A percentile compares a stretch with the other conserved stretches of the same genome.
phyloP scores from a whole-genome alignment of 2,113 vertebrate species.

The Psittacara wagleri region DNA sequence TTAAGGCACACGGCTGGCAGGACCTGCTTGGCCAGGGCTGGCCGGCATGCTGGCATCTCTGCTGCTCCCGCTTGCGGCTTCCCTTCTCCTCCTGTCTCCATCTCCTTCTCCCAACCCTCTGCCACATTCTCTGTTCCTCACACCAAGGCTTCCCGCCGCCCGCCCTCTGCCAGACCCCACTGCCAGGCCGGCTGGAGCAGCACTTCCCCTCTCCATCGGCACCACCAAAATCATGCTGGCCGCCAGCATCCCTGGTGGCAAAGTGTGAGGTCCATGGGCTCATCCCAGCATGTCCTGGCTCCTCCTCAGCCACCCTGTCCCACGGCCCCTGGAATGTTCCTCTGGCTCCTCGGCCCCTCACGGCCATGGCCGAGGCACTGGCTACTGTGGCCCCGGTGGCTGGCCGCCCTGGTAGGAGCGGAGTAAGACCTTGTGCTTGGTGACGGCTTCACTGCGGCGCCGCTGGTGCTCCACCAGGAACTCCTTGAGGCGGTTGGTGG shows the following conservation, averaged over 20 bases:
- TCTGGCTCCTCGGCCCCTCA: conserved; percentile 40
- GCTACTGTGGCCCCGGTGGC: conserved; percentile 77
- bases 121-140: conserved; percentile 7
- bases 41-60: background rate
- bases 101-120: background rate
- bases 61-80: background rate
- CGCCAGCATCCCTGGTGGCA: background rate
- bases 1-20: conserved; percentile 41
- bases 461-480: conserved; percentile 91
- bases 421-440: conserved; percentile 97
- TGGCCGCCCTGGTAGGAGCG: conserved; percentile 86
- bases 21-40: background rate
- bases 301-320: background rate
- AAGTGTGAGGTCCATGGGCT: background rate
- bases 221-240: background rate
- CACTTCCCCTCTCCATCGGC: background rate
- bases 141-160: background rate
- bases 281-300: background rate
- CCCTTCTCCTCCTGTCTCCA: background rate
- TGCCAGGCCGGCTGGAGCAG: background rate
- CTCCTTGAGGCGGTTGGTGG: conserved; percentile 94
- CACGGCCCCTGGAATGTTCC: conserved; percentile 74
- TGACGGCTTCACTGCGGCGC: conserved; percentile 78
- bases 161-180: background rate
- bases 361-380: background rate